phyloP scores from a whole-genome alignment of 2,797 vertebrate species.

The Pterois miles region DNA sequence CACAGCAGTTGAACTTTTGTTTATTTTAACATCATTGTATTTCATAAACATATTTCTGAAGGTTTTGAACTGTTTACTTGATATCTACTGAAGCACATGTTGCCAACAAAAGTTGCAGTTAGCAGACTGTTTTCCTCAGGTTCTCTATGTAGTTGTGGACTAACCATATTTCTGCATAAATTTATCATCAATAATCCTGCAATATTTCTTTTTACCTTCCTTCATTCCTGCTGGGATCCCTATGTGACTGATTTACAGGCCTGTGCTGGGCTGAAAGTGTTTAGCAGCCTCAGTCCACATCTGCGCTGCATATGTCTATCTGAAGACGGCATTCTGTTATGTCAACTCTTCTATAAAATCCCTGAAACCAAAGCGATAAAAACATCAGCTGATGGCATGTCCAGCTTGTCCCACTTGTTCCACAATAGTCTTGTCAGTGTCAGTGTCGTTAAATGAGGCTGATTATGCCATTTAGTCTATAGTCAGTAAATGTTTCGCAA shows the following conservation, averaged over 20 bases:
- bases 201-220: not conserved
- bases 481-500: not conserved
- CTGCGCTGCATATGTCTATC: constrained; percentile 23
- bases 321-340: not conserved
- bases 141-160: not conserved
- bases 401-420: not conserved
- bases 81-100: not conserved
- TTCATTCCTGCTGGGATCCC: not conserved
- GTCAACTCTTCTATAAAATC: not conserved
- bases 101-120: not conserved
- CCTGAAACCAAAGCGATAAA: not conserved
- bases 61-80: not conserved
- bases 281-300: constrained; percentile 6
- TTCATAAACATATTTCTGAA: too few species aligned
- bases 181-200: not conserved
- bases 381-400: not conserved
- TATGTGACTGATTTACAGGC: not conserved
- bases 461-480: not conserved
- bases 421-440: not conserved
- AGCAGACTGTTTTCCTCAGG: not conserved
- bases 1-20: too few species aligned
- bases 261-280: not conserved
- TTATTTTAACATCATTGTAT: too few species aligned
- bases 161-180: not conserved
- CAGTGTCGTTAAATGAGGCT: not conserved